Evolutionary conservation across 2,797 vertebrate genomes (phyloP), one percentile per base, ranked within the genome.

Genomic region (Sciaenops ocellatus): DNA sequence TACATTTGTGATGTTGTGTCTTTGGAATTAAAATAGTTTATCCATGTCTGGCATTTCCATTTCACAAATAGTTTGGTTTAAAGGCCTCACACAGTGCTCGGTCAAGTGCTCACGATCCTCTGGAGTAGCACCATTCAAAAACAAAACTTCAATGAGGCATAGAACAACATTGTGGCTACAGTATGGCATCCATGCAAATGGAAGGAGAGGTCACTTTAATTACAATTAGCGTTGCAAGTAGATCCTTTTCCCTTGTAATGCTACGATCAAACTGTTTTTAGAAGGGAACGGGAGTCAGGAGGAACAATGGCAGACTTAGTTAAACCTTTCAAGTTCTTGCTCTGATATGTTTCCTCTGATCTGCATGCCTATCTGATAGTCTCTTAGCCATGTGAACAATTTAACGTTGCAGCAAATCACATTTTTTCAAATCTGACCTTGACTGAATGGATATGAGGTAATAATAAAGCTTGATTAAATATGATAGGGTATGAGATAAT

Each of bases 41-140:
- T 50, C 44, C 46, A 17, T 15, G 34, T 22, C 4, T 52, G 47
- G 24, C 10, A 48, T 47, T 78, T 42, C 3, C 20, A 26, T 55
- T 34, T 24, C 17, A 52, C 1, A 54, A 30, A 69, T 1, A 8
- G 38, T 54, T 72, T 63, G 38, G 55, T 56, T 55, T 28, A 38
- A 73, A 75, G 57, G 73, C 38, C 26, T 76, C 47, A 22, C 69
- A 83, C 85, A 83, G 85, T 81, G 87, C 59, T 57, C 20, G 66
- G 78, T 86, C 78, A 62, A 17, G 54, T 30, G 15, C 2, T 70
- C 66, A 55, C 66, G 46, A 42, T 69, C 55, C 22, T 48, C 51
- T 50, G 50, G 9, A 73, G 30, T 18, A 87, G 76, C 70, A 78
- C 69, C 72, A 28, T 48, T 67, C 1, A 28, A 55, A 56, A 54